These are phyloP conservation scores for Heterochromis multidens DNA, from an alignment of 2,113 vertebrate genomes.

Conservation along the genomic window DNA sequence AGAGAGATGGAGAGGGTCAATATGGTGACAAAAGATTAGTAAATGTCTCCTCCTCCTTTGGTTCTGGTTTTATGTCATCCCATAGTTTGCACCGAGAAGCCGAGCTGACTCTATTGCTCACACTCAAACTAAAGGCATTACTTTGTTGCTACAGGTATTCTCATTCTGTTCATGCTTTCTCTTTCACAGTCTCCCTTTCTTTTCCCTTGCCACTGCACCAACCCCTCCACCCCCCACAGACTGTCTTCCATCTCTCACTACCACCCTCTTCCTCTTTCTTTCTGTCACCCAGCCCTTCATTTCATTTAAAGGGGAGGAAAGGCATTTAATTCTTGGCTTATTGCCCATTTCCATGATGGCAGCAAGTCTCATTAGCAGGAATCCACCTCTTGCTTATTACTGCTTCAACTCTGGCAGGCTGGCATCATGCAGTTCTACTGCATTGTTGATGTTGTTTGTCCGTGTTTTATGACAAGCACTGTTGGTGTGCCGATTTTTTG, in stretches of 20 bases:
- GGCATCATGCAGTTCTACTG: background rate
- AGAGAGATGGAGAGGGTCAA: conserved; percentile 37
- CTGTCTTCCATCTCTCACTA: background rate
- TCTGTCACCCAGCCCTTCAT: conserved; percentile 43
- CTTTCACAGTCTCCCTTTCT: background rate
- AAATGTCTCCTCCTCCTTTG: conserved; percentile 30
- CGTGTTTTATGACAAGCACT: background rate
- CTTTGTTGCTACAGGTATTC: conserved; percentile 8
- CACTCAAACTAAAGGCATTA: background rate
- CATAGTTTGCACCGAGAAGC: background rate
- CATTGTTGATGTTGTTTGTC: background rate
- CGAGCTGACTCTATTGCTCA: background rate
- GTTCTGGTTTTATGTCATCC: conserved; percentile 13
- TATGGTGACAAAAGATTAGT: conserved; percentile 52
- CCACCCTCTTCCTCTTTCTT: conserved; percentile 10
- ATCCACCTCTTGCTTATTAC: conserved; percentile 33
- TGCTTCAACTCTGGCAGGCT: conserved; percentile 1
- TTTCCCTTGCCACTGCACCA: background rate
- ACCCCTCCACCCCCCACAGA: conserved; percentile 10
- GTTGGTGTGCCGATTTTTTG: background rate
- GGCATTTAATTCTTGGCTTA: conserved; percentile 76
- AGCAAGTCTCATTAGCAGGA: conserved; percentile 44
- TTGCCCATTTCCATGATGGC: conserved; percentile 60
- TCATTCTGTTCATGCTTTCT: background rate
- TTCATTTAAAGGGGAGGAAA: conserved; percentile 50